A percentile compares a stretch with the other conserved stretches of the same genome.
phyloP scores from a whole-genome alignment of 1,140 invertebrate genomes.

The Caenorhabditis briggsae region DNA sequence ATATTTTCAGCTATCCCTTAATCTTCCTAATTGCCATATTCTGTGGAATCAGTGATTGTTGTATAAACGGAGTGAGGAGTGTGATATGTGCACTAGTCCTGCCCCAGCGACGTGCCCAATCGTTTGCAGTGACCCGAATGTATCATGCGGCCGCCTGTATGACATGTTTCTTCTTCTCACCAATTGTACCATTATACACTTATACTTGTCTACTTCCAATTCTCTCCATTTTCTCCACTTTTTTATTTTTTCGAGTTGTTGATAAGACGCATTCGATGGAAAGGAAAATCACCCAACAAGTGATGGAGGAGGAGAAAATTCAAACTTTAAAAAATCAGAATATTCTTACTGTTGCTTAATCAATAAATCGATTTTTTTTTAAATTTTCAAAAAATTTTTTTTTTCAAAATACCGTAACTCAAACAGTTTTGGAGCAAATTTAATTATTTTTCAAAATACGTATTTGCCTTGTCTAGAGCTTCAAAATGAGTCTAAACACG shows the following conservation, averaged over 20 bases:
- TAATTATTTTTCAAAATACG: too few species aligned
- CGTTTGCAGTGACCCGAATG: neutral
- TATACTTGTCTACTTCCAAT: slow-evolving; percentile 7
- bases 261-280: neutral
- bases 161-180: neutral
- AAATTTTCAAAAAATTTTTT: too few species aligned
- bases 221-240: neutral
- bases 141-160: slow-evolving; percentile 8
- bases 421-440: too few species aligned
- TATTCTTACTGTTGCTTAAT: too few species aligned
- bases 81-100: slow-evolving; percentile 17
- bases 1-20: slow-evolving; percentile 1
- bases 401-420: too few species aligned
- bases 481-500: too few species aligned
- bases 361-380: too few species aligned
- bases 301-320: neutral
- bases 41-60: slow-evolving; percentile 36
- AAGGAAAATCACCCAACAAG: neutral
- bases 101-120: slow-evolving; percentile 5
- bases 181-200: slow-evolving; percentile 2
- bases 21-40: slow-evolving; percentile 5
- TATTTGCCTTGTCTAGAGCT: too few species aligned
- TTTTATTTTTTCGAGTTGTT: neutral
- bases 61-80: neutral
- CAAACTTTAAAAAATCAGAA: neutral